Percentiles rank a stretch among this genome's conserved stretches.
Conservation (phyloP, 2,888 invertebrate genomes). For the Germaria angustata region DNA sequence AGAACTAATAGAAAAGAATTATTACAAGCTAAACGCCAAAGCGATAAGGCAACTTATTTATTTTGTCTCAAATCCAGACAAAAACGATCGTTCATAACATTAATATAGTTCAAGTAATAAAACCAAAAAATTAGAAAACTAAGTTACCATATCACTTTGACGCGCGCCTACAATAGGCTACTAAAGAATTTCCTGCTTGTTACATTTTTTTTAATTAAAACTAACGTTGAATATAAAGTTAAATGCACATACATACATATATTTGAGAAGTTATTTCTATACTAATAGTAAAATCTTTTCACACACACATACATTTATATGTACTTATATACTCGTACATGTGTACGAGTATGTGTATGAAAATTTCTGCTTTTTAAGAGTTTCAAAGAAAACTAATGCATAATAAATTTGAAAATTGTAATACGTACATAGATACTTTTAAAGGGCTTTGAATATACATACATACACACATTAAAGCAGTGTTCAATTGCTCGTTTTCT, state of each 20-base stretch:
- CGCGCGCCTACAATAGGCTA: slow-evolving; percentile 15
- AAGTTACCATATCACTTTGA: not conserved
- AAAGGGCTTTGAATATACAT: slow-evolving; percentile 18
- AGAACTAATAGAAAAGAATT: slow-evolving; percentile 43
- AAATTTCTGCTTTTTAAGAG: not conserved
- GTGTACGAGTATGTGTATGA: too few relatives aligned
- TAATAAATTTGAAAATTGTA: slow-evolving; percentile 3
- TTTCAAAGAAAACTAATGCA: slow-evolving; percentile 2
- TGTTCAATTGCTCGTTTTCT: not conserved
- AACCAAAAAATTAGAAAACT: not conserved
- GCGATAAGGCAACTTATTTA: not conserved
- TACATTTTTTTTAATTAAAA: slow-evolving; percentile 3
- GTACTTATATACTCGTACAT: too few relatives aligned
- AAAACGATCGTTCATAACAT: not conserved
- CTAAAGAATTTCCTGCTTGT: slow-evolving; percentile 46
- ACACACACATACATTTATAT: too few relatives aligned
- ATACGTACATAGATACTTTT: slow-evolving; percentile 25
- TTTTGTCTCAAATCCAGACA: not conserved
- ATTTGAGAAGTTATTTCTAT: not conserved
- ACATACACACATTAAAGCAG: slow-evolving; percentile 6
- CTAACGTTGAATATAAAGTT: not conserved
- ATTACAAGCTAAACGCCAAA: not conserved
- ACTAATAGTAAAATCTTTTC: slow-evolving; percentile 19
- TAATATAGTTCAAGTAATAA: not conserved
- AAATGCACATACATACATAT: too few relatives aligned